Conservation (phyloP, 2,113 vertebrate genomes). For the Microtus ochrogaster region DNA sequence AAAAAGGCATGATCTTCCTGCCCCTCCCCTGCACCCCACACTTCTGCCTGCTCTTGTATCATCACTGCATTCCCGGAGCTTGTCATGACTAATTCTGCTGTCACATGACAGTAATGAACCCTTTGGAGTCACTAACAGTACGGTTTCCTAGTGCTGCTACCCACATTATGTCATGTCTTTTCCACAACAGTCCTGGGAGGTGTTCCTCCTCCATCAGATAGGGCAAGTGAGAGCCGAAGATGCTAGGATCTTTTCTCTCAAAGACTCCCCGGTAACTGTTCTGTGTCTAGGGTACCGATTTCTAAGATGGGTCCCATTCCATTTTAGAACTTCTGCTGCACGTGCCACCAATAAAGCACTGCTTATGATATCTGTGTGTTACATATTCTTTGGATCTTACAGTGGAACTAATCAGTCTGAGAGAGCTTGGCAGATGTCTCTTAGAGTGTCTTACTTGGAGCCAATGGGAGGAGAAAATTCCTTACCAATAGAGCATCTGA, state of each 20-base stretch:
- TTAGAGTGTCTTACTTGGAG: background rate
- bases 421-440: background rate
- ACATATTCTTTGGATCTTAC: background rate
- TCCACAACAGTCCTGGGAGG: slow-evolving; percentile 7
- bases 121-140: background rate
- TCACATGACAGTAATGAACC: slow-evolving; percentile 40
- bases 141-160: slow-evolving; percentile 25
- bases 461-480: slow-evolving; percentile 26
- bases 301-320: background rate
- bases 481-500: background rate
- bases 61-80: background rate
- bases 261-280: background rate
- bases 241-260: background rate
- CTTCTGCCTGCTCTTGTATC: background rate
- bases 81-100: slow-evolving; percentile 36
- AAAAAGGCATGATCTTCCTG: background rate
- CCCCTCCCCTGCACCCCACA: background rate
- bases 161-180: slow-evolving; percentile 50
- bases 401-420: background rate
- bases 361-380: background rate
- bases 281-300: background rate
- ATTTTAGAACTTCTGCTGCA: background rate
- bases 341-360: background rate
- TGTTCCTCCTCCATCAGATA: background rate
- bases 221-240: slow-evolving; percentile 18